Evolutionary conservation across 2,113 vertebrate genomes (phyloP).

Genomic region (Rhineura floridana): DNA sequence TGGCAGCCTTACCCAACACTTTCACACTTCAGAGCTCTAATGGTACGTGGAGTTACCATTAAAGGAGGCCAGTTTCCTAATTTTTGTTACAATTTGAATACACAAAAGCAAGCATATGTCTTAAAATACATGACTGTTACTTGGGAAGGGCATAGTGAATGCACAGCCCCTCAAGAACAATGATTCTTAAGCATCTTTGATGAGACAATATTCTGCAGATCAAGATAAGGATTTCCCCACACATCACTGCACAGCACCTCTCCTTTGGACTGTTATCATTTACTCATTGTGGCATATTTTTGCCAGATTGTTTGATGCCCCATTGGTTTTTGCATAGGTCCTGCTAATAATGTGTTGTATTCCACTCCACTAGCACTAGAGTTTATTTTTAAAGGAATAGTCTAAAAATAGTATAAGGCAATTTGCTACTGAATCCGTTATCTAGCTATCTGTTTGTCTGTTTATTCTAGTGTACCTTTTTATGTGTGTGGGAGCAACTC

Average conservation of each 20-base stretch:
- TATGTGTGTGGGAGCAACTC: not conserved
- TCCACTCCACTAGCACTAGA: not conserved
- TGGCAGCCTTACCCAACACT: not conserved
- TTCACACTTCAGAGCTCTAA: not conserved
- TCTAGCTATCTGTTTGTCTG: too few species aligned
- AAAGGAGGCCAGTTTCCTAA: not conserved
- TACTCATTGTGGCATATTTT: not conserved
- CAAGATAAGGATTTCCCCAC: not conserved
- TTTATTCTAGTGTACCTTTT: not conserved
- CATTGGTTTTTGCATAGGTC: not conserved
- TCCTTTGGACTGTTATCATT: not conserved
- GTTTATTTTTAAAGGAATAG: not conserved
- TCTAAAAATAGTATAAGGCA: not conserved
- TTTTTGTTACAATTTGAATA: not conserved
- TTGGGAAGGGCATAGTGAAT: not conserved
- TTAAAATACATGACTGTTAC: not conserved
- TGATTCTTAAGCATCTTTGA: not conserved
- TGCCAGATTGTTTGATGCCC: not conserved
- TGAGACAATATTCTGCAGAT: not conserved
- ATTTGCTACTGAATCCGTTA: not conserved
- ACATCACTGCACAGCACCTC: too few species aligned
- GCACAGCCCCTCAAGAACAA: not conserved
- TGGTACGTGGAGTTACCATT: not conserved
- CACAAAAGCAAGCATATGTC: not conserved
- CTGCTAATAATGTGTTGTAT: not conserved